Evolutionary conservation across 2,888 invertebrate species (phyloP).

Genomic region (Rugalucina vietnamica): DNA sequence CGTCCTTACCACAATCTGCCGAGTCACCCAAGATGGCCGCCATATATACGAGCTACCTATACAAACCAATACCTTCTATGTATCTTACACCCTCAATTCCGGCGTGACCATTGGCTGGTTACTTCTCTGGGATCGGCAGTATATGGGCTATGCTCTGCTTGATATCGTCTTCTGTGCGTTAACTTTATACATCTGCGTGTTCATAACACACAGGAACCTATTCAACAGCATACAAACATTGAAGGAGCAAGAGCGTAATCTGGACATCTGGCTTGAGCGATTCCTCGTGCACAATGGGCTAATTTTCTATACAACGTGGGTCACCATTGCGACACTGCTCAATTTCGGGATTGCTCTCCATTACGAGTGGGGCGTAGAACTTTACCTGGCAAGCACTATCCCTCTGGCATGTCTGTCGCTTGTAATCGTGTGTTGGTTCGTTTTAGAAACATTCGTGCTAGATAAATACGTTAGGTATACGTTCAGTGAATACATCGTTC

Average conservation of each 20-base stretch:
- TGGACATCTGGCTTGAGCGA: constrained; percentile 77
- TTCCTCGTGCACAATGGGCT: constrained; percentile 80
- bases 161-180: constrained; percentile 65
- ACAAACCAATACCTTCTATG: constrained; percentile 69
- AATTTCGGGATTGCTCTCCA: constrained; percentile 76
- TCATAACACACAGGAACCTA: constrained; percentile 69
- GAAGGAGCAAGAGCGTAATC: constrained; percentile 50
- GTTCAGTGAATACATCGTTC: constrained; percentile 74
- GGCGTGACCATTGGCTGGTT: constrained; percentile 75
- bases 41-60: constrained; percentile 44
- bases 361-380: constrained; percentile 60
- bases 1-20: constrained; percentile 61
- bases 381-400: constrained; percentile 69
- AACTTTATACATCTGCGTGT: constrained; percentile 71
- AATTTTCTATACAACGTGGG: constrained; percentile 80
- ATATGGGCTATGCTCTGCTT: constrained; percentile 64
- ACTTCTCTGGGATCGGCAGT: constrained; percentile 76
- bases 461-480: constrained; percentile 77
- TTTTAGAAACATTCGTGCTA: constrained; percentile 73
- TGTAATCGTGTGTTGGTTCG: constrained; percentile 73
- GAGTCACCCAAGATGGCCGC: constrained; percentile 13
- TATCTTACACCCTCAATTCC: constrained; percentile 66
- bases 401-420: constrained; percentile 70
- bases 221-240: constrained; percentile 67
- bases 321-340: constrained; percentile 76